These are phyloP conservation scores for Ursus arctos DNA, from an alignment of 2,113 vertebrate genomes.

Conservation along the genomic window DNA sequence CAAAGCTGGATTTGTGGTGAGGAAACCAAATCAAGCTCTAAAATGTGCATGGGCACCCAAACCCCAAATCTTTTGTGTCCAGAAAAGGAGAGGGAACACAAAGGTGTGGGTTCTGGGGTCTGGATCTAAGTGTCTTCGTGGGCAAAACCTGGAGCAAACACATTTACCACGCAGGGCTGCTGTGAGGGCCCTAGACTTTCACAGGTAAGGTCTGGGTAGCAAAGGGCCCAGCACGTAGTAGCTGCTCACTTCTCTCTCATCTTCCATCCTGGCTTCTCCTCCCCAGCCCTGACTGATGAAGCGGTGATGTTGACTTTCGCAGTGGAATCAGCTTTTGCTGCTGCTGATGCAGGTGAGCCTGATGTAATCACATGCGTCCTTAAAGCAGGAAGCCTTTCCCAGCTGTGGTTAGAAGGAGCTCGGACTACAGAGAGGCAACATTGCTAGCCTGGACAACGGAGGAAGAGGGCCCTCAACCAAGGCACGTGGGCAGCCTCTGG, in stretches of 20 bases:
- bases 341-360: not conserved
- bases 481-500: not conserved
- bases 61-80: not conserved
- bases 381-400: not conserved
- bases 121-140: not conserved
- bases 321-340: not conserved
- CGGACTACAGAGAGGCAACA: fast-evolving
- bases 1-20: not conserved
- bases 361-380: not conserved
- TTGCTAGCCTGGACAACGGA: not conserved
- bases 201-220: not conserved
- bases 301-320: not conserved
- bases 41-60: not conserved
- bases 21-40: not conserved
- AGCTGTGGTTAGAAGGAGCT: not conserved
- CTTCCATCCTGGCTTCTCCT: not conserved
- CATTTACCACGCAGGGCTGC: fast-evolving
- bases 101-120: not conserved
- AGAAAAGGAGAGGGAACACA: not conserved
- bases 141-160: not conserved
- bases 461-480: not conserved
- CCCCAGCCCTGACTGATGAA: not conserved
- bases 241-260: not conserved
- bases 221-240: not conserved
- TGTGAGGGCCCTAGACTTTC: not conserved